These are phyloP conservation scores for Characodon lateralis DNA, from an alignment of 2,797 vertebrate genomes.

Conservation along the genomic window DNA sequence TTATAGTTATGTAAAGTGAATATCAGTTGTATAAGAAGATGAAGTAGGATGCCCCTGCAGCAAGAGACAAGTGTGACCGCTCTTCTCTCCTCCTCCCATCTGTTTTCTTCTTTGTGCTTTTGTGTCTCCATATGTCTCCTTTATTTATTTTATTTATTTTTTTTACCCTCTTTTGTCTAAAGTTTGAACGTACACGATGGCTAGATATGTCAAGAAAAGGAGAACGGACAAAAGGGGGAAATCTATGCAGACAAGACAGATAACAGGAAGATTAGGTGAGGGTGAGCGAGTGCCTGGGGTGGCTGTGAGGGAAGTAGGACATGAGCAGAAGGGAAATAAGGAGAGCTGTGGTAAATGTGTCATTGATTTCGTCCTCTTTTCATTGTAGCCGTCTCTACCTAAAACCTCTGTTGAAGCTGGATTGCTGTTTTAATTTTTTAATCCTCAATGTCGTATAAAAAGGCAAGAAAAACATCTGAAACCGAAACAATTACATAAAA, in stretches of 20 bases:
- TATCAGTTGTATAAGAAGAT: conserved; percentile 77
- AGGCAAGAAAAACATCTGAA: background rate
- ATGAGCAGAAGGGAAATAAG: conserved; percentile 35
- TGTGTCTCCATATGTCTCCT: conserved; percentile 73
- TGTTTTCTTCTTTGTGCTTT: conserved; percentile 66
- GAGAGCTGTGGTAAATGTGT: conserved; percentile 53
- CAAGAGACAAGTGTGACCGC: conserved; percentile 69
- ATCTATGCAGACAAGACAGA: conserved; percentile 43
- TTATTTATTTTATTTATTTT: conserved; percentile 59
- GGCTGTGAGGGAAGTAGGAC: conserved; percentile 60
- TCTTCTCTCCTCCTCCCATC: conserved; percentile 74
- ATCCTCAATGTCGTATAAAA: conserved; percentile 2
- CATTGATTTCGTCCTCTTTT: conserved; percentile 52
- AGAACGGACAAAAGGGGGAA: conserved; percentile 32
- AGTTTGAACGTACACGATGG: conserved; percentile 58
- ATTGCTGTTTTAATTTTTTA: conserved; percentile 5
- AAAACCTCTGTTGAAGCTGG: conserved; percentile 42
- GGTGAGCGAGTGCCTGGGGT: conserved; percentile 43
- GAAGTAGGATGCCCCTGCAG: conserved; percentile 76
- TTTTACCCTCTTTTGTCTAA: conserved; percentile 71
- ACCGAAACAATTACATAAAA: background rate
- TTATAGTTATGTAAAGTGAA: conserved; percentile 71
- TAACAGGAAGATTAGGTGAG: conserved; percentile 54
- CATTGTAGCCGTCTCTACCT: conserved; percentile 23
- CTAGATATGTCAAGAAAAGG: conserved; percentile 62